These are phyloP conservation scores for Caenorhabditis becei DNA, from an alignment of 2,888 invertebrate genomes.

Conservation along the genomic window DNA sequence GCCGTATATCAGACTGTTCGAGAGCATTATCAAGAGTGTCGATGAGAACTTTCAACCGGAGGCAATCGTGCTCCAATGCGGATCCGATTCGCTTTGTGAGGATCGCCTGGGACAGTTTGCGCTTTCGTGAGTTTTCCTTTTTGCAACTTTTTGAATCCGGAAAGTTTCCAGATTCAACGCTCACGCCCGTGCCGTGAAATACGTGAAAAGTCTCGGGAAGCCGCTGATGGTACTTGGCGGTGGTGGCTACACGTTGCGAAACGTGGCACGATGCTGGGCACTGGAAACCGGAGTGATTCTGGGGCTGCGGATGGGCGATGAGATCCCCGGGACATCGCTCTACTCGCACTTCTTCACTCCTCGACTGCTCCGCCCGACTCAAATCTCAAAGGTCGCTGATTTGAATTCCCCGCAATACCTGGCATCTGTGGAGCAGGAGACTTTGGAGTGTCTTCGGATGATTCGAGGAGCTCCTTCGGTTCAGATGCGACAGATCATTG, in stretches of 20 bases:
- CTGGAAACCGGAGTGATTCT: constrained; percentile 96
- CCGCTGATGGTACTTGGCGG: constrained; percentile 93
- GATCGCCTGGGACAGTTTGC: constrained; percentile 97
- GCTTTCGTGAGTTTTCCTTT: constrained; percentile 82
- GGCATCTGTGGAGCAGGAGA: constrained; percentile 20
- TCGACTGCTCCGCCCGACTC: constrained; percentile 11
- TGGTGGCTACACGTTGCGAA: constrained; percentile 93
- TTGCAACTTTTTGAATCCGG: no score
- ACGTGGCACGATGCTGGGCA: constrained; percentile 99
- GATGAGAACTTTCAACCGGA: constrained; percentile 97
- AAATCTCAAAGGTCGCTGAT: constrained; percentile 8
- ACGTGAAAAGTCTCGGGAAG: constrained; percentile 92
- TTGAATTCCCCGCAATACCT: constrained; percentile 31
- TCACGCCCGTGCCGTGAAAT: constrained; percentile 91
- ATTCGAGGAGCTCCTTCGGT: constrained; percentile 88
- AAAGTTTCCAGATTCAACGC: constrained; percentile 76
- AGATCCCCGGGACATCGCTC: constrained; percentile 86
- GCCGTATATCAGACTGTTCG: constrained; percentile 90
- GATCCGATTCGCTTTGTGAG: constrained; percentile 96
- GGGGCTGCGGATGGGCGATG: constrained; percentile 94
- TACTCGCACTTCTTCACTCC: constrained; percentile 60
- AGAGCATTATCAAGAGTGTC: constrained; percentile 86
- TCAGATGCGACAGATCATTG: constrained; percentile 88
- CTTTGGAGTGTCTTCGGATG: constrained; percentile 37
- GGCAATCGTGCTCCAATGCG: constrained; percentile 95